Percentiles rank a stretch among this genome's conserved stretches.
Evolutionary conservation across 2,113 vertebrate species (phyloP).

Genomic region (Delphinus delphis): DNA sequence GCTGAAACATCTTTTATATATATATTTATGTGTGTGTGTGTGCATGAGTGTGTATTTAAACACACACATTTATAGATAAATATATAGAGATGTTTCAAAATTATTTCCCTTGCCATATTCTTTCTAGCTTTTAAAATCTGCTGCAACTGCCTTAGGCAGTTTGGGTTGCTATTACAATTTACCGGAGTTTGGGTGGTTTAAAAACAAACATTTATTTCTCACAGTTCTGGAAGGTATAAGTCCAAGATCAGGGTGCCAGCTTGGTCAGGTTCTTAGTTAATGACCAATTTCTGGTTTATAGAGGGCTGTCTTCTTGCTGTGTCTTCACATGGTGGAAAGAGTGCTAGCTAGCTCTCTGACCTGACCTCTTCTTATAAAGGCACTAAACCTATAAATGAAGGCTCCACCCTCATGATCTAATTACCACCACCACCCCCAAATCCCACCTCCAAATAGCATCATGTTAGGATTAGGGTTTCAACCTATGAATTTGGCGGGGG

Average conservation of each 20-base stretch:
- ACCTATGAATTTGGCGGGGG: neutral
- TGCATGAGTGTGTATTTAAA: neutral
- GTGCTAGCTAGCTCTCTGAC: neutral
- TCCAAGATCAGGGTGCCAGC: neutral
- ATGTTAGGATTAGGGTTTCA: neutral
- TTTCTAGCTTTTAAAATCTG: neutral
- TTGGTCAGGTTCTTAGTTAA: neutral
- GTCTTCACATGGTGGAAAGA: neutral
- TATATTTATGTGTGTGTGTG: neutral
- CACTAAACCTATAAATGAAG: neutral
- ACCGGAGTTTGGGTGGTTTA: neutral
- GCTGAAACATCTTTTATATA: neutral
- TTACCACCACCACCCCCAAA: neutral
- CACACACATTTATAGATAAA: neutral
- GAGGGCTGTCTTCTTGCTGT: neutral
- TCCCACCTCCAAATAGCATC: neutral
- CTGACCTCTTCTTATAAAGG: neutral
- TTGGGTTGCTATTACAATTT: neutral
- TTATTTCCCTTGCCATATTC: neutral
- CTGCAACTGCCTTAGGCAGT: neutral
- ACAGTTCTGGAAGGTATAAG: neutral
- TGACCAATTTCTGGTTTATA: neutral
- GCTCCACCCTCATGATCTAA: neutral
- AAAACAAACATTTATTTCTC: neutral
- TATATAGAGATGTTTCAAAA: neutral